These are phyloP conservation scores for Otis tarda DNA, from an alignment of 2,113 vertebrate species.

Conservation along the genomic window DNA sequence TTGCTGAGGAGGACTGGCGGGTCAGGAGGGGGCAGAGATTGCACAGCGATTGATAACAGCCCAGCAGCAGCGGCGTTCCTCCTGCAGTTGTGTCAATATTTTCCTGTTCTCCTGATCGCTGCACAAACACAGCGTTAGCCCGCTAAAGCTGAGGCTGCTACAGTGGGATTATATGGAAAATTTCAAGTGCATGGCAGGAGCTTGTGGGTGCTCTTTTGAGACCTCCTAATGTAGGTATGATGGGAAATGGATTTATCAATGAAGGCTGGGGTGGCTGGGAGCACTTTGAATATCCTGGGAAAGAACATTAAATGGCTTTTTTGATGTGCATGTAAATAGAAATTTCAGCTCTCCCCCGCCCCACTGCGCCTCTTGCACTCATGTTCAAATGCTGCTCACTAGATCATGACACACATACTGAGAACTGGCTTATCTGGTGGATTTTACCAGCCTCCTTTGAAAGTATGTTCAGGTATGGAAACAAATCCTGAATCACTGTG, in stretches of 20 bases:
- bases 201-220: not conserved
- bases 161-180: constrained; percentile 1
- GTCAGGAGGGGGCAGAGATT: constrained; percentile 5
- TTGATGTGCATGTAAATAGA: not conserved
- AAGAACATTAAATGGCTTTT: not conserved
- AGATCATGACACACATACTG: not conserved
- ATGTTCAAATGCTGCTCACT: not conserved
- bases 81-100: constrained; percentile 68
- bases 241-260: not conserved
- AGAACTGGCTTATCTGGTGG: not conserved
- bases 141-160: not conserved
- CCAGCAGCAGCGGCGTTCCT: not conserved
- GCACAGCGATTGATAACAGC: not conserved
- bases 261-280: not conserved
- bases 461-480: not conserved
- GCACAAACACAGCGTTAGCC: constrained; percentile 64
- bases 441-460: not conserved
- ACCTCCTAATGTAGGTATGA: not conserved
- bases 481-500: not conserved
- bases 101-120: constrained; percentile 54
- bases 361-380: not conserved
- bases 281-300: not conserved
- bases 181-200: not conserved
- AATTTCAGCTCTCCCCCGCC: not conserved
- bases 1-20: constrained; percentile 25